Evolutionary conservation across 2,797 vertebrate species (phyloP).

Genomic region (Centropyge bicolor): DNA sequence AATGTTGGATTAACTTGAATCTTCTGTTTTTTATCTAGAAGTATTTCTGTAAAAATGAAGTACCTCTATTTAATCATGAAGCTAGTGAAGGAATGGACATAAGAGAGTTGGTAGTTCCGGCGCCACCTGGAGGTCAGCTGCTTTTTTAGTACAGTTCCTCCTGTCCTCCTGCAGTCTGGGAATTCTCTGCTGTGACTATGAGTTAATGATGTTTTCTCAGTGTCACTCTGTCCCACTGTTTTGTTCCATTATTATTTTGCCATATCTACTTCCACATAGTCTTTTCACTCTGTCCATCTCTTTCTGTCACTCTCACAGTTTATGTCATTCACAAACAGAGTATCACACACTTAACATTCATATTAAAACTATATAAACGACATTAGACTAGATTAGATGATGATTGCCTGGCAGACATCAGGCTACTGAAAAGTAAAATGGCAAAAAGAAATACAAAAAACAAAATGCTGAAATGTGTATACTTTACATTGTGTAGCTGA

Average conservation of each 20-base stretch:
- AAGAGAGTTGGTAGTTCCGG: neutral
- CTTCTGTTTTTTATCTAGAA: too few relatives aligned
- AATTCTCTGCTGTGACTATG: constrained; percentile 29
- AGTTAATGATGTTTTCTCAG: constrained; percentile 25
- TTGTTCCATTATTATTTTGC: neutral
- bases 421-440: neutral
- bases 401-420: too few relatives aligned
- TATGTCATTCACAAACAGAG: neutral
- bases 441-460: neutral
- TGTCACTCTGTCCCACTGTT: neutral
- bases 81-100: neutral
- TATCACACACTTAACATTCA: neutral
- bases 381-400: neutral
- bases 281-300: neutral
- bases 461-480: neutral
- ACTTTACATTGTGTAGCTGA: neutral
- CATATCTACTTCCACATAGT: neutral
- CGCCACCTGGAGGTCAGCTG: constrained; percentile 6
- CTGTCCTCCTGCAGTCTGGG: constrained; percentile 40
- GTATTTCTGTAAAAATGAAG: too few relatives aligned
- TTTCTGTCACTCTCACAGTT: neutral
- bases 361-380: neutral
- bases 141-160: neutral
- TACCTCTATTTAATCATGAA: too few relatives aligned
- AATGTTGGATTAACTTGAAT: neutral